A percentile compares a stretch with the other conserved stretches of the same genome.
These are phyloP conservation scores for Spea multiplicata DNA, from an alignment of 2,113 vertebrate species.

Conservation along the genomic window DNA sequence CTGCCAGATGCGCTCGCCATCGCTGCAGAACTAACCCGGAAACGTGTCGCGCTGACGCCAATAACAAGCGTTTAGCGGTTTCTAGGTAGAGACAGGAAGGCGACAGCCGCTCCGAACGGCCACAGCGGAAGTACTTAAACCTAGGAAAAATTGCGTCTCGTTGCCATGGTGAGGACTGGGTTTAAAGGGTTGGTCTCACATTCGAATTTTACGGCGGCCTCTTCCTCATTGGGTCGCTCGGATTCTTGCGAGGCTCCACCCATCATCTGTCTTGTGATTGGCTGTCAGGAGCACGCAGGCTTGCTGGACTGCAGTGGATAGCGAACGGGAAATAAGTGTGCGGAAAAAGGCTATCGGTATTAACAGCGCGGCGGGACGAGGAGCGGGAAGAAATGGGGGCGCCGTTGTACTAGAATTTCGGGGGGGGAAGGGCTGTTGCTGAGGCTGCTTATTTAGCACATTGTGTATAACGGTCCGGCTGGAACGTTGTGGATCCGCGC, in stretches of 20 bases:
- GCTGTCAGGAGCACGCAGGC: background rate
- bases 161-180: background rate
- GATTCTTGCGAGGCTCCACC: background rate
- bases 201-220: conserved; percentile 58
- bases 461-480: too few relatives aligned
- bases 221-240: conserved; percentile 64
- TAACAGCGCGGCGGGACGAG: too few relatives aligned
- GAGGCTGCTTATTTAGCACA: too few relatives aligned
- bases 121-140: background rate
- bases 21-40: background rate
- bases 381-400: too few relatives aligned
- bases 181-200: conserved; percentile 27
- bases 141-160: background rate
- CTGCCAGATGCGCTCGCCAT: conserved; percentile 76
- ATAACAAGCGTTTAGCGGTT: conserved; percentile 4
- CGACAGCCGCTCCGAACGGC: background rate
- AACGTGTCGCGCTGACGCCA: conserved; percentile 9
- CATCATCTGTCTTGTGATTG: conserved; percentile 60
- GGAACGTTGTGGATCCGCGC: too few relatives aligned
- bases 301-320: conserved; percentile 50
- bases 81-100: background rate
- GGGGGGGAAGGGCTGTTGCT: too few relatives aligned
- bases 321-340: too few relatives aligned
- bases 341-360: too few relatives aligned
- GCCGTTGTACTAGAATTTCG: too few relatives aligned